Evolutionary conservation across 2,113 vertebrate species (phyloP).

Genomic region (Pyxicephalus adspersus): DNA sequence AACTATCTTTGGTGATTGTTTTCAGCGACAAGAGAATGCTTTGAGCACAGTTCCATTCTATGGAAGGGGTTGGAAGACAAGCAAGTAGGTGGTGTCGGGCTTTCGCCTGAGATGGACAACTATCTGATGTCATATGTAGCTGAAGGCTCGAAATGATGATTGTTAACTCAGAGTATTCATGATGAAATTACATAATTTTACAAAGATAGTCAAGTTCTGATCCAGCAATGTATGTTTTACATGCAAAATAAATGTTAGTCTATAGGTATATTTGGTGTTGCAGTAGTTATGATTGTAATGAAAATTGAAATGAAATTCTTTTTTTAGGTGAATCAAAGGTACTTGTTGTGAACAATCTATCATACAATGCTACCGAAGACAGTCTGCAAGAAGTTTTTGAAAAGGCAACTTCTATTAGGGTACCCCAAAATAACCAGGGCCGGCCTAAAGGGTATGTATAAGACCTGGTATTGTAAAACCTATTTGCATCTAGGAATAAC

Average conservation of each 20-base stretch:
- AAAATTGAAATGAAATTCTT: constrained; percentile 12
- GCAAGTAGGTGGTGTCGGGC: too few species aligned
- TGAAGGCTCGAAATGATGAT: background rate
- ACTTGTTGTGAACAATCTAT: constrained; percentile 89
- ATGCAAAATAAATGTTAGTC: too few species aligned
- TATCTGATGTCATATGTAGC: too few species aligned
- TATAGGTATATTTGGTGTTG: background rate
- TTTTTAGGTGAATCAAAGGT: constrained; percentile 76
- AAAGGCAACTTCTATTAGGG: constrained; percentile 84
- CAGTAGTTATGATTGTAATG: constrained; percentile 20
- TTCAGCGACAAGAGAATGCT: too few species aligned
- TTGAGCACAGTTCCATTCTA: too few species aligned
- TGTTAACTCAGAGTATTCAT: background rate
- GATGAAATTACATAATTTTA: background rate
- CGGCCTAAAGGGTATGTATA: constrained; percentile 85
- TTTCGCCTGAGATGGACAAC: too few species aligned
- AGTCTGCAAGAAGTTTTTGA: constrained; percentile 87
- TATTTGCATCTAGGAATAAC: background rate
- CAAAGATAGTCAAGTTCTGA: constrained; percentile 60
- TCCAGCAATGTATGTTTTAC: background rate
- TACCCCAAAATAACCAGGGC: constrained; percentile 88
- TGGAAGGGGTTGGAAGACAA: too few species aligned
- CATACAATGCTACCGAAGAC: constrained; percentile 88
- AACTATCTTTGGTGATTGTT: too few species aligned
- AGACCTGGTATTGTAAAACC: background rate